Evolutionary conservation across 2,888 invertebrate genomes (phyloP).

Genomic region (Sabatieria punctata): DNA sequence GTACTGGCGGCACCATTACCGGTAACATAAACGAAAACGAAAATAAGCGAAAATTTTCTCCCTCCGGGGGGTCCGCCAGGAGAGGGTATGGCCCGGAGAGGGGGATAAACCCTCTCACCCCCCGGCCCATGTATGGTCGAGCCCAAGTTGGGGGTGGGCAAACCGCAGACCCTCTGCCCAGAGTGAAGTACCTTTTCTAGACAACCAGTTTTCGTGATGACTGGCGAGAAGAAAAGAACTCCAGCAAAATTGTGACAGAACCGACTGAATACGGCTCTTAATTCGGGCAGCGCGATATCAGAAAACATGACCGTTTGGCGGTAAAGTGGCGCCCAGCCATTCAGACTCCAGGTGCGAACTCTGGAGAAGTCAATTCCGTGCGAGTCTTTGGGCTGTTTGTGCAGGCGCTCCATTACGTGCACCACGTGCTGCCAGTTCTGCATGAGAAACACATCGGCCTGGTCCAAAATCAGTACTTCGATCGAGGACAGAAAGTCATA

Average conservation of each 20-base stretch:
- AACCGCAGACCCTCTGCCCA: too few species aligned
- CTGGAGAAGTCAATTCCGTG: conserved; percentile 43
- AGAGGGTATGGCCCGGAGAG: too few species aligned
- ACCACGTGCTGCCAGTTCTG: conserved; percentile 92
- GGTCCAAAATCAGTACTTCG: conserved; percentile 75
- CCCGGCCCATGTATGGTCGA: too few species aligned
- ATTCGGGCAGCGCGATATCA: conserved; percentile 57
- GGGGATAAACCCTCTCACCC: too few species aligned
- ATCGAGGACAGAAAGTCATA: conserved; percentile 78
- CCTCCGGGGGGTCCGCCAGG: too few species aligned
- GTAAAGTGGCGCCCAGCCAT: conserved; percentile 63
- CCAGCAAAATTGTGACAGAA: conserved; percentile 22
- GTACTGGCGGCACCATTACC: too few species aligned
- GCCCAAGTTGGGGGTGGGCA: too few species aligned
- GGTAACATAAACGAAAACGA: too few species aligned
- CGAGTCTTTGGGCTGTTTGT: conserved; percentile 56
- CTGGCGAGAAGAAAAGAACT: too few species aligned
- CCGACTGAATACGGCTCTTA: conserved; percentile 60
- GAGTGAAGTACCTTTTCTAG: too few species aligned
- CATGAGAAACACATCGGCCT: conserved; percentile 74
- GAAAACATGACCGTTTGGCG: conserved; percentile 73
- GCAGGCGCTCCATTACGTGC: conserved; percentile 63
- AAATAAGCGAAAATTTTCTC: too few species aligned
- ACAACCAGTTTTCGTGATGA: too few species aligned
- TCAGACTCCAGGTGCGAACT: conserved; percentile 72